A percentile compares a stretch with the other conserved stretches of the same genome.
Evolutionary conservation across 2,113 vertebrate species (phyloP).

Genomic region (Rhinogobius similis): DNA sequence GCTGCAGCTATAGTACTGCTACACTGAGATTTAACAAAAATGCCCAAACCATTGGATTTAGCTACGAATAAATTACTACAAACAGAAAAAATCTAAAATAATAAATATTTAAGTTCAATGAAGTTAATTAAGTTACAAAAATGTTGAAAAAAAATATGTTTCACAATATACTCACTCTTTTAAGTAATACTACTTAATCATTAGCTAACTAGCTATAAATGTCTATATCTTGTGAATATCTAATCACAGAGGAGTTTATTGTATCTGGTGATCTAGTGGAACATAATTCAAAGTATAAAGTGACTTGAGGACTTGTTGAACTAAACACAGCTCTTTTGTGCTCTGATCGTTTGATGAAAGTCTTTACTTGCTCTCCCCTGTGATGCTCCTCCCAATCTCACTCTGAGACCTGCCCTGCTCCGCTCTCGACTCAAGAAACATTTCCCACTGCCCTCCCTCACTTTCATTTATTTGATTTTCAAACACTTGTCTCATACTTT

Average conservation of each 20-base stretch:
- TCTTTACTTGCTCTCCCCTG: slow-evolving; percentile 42
- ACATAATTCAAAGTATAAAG: slow-evolving; percentile 17
- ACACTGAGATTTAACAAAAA: too few relatives aligned
- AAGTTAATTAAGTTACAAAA: too few relatives aligned
- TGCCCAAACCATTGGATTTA: too few relatives aligned
- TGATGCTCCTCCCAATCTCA: slow-evolving; percentile 41
- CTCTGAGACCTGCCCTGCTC: slow-evolving; percentile 34
- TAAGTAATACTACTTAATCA: too few relatives aligned
- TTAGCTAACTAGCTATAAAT: not conserved
- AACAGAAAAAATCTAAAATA: too few relatives aligned
- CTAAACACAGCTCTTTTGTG: slow-evolving; percentile 33
- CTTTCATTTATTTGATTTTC: slow-evolving; percentile 29
- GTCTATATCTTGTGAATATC: not conserved
- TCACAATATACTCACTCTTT: too few relatives aligned
- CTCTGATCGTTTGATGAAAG: slow-evolving; percentile 41
- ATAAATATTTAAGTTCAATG: too few relatives aligned
- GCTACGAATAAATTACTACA: too few relatives aligned
- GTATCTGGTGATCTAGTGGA: not conserved
- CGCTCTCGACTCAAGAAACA: slow-evolving; percentile 31
- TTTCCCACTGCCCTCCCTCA: slow-evolving; percentile 18
- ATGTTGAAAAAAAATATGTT: too few relatives aligned
- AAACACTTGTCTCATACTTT: slow-evolving; percentile 10
- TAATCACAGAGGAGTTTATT: slow-evolving; percentile 11
- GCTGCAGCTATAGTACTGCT: too few relatives aligned
- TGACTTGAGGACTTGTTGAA: slow-evolving; percentile 28